Conservation (phyloP, 2,888 invertebrate species). For the Vesta saturnalis region DNA sequence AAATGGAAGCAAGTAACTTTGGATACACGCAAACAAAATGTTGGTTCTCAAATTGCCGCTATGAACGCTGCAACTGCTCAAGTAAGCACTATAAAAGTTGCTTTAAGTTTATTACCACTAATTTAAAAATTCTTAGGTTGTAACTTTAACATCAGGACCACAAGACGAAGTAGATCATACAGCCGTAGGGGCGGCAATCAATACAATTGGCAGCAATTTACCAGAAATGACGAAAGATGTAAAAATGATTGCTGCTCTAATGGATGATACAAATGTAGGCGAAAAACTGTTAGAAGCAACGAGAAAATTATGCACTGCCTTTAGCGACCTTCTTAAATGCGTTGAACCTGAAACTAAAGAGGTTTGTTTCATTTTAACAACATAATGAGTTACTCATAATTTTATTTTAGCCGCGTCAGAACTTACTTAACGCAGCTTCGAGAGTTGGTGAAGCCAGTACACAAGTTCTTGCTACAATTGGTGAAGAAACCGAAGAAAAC, state of each 20-base stretch:
- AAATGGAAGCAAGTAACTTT: slow-evolving; percentile 95
- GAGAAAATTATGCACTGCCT: slow-evolving; percentile 89
- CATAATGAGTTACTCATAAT: slow-evolving; percentile 10
- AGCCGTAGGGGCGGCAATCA: slow-evolving; percentile 96
- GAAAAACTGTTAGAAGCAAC: slow-evolving; percentile 92
- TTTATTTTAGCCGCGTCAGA: slow-evolving; percentile 81
- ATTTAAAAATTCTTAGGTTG: slow-evolving; percentile 48
- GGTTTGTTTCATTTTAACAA: slow-evolving; percentile 41
- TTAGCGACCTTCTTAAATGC: slow-evolving; percentile 92
- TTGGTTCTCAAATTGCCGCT: slow-evolving; percentile 96
- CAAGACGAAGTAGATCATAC: slow-evolving; percentile 94
- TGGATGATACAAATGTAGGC: slow-evolving; percentile 86
- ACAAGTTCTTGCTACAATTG: slow-evolving; percentile 91
- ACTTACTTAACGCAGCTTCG: slow-evolving; percentile 93
- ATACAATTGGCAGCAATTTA: slow-evolving; percentile 95
- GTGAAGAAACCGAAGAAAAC: slow-evolving; percentile 87
- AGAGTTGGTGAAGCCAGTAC: slow-evolving; percentile 97
- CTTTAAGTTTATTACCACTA: background rate
- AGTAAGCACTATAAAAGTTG: slow-evolving; percentile 64
- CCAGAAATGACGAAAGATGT: slow-evolving; percentile 96
- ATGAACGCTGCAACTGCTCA: slow-evolving; percentile 99
- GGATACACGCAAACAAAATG: slow-evolving; percentile 95
- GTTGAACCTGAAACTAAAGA: slow-evolving; percentile 95
- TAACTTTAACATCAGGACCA: slow-evolving; percentile 66
- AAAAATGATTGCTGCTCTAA: slow-evolving; percentile 93